Base-by-base conservation (phyloP, 2,888 invertebrate genomes). In the Lasius platythorax region DNA sequence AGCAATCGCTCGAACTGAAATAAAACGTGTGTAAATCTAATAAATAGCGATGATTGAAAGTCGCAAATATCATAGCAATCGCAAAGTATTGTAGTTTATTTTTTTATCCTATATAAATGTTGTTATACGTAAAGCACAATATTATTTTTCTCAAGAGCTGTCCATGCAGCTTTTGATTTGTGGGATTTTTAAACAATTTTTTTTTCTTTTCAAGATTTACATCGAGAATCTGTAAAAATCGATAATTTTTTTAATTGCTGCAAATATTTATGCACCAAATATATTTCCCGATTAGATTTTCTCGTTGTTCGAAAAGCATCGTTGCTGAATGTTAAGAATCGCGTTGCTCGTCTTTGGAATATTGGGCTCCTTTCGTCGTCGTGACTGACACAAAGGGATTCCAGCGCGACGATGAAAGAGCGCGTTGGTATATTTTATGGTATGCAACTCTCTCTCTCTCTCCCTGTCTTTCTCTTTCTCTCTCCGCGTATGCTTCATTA, bases 341-440 rank as follows among this genome's bases (percentile, higher is more conserved):
- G 30, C 18, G 37, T 23, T 12, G 79, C 18, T 72, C 43, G 43
- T 56, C 72, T 74, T 79, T 79, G 18, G 15, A 74, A 73, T 61
- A 28, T 46, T 28, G 12, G 46, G 11, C 9, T 15, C 43, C 73
- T 43, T 33, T 50, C 50, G 28, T 30, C 28, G 46, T 68, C 75
- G 74, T 61, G 74, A 73, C 23, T 81, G 61, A 37, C 74, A 61
- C 79, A 81, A 81, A 74, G 75, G 37, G 61, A 81, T 81, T 81
- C 74, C 79, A 33, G 18, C 79, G 46, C 18, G 79, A 73, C 15
- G 74, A 53, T n/a, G 50, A 3, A 53, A 61, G 74, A 33, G 28
- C 74, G 74, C 30, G 78, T 40, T 56, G 70, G 33, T 81, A 18
- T 61, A 81, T 81, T 74, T 78, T 81, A 74, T 28, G 61, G 74